Evolutionary conservation across 2,888 invertebrate species (phyloP).

Genomic region (Drosophila meridiana): DNA sequence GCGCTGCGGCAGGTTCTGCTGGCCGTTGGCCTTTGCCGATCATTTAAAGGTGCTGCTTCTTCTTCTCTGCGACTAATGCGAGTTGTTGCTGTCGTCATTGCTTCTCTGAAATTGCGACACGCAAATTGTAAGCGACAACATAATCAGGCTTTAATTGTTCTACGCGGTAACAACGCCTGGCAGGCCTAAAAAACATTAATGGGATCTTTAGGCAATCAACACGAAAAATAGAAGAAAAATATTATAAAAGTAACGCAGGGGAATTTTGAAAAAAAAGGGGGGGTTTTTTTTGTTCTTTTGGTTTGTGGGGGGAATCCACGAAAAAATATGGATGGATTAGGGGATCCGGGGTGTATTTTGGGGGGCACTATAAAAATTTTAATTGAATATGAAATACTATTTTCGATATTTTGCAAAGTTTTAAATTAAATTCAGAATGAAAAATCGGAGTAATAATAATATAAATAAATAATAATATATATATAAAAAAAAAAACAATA

Average conservation of each 20-base stretch:
- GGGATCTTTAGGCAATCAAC: not conserved
- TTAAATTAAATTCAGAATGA: not conserved
- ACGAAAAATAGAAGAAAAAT: not conserved
- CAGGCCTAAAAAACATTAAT: constrained; percentile 1
- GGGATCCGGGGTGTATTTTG: no score
- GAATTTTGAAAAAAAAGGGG: no score
- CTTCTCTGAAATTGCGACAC: constrained; percentile 58
- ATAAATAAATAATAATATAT: no score
- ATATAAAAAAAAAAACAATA: no score
- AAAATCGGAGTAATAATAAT: no score
- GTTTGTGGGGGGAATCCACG: no score
- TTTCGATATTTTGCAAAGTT: not conserved
- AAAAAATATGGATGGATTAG: no score
- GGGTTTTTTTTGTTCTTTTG: no score
- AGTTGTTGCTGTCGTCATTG: constrained; percentile 2
- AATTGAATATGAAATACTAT: not conserved
- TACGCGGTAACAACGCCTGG: constrained; percentile 45
- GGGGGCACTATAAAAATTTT: no score
- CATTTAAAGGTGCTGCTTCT: constrained; percentile 40
- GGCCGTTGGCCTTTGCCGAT: constrained; percentile 78
- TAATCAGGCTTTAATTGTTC: constrained; percentile 78
- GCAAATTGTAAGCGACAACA: constrained; percentile 74
- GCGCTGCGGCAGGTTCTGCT: constrained; percentile 52
- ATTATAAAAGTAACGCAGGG: no score
- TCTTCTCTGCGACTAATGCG: constrained; percentile 45